phyloP scores from a whole-genome alignment of 2,113 vertebrate genomes.

The Lucifuga dentata region DNA sequence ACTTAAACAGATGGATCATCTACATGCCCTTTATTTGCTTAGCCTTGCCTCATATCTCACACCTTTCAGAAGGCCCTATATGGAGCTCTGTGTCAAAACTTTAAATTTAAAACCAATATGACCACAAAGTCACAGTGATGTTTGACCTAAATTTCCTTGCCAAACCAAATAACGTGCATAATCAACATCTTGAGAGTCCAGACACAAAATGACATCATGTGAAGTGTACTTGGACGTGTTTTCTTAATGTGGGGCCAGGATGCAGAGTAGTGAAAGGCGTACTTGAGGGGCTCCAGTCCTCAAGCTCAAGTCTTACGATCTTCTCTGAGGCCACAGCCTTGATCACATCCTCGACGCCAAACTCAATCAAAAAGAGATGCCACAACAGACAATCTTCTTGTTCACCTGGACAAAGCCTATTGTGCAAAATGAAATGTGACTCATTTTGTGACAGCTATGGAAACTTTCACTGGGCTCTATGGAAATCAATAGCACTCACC shows the following conservation, averaged over 20 bases:
- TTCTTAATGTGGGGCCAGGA: conserved; percentile 64
- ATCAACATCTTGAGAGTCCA: conserved; percentile 55
- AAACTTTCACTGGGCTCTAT: conserved; percentile 31
- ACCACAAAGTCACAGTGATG: conserved; percentile 25
- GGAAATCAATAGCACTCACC: conserved; percentile 53
- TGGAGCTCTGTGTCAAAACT: conserved; percentile 10
- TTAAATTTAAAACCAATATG: conserved; percentile 35
- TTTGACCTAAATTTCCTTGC: conserved; percentile 61
- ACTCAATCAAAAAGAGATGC: background rate
- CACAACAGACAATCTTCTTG: background rate
- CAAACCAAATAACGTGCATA: conserved; percentile 53
- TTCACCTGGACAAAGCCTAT: background rate
- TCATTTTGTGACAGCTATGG: conserved; percentile 37
- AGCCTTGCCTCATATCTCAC: background rate
- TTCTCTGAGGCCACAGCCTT: background rate
- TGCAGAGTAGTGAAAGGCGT: conserved; percentile 28
- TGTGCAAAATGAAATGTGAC: conserved; percentile 34
- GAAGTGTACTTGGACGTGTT: conserved; percentile 54
- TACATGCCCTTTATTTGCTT: background rate
- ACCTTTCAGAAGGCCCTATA: background rate
- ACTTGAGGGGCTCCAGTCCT: background rate
- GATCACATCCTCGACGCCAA: conserved; percentile 7
- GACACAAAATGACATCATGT: conserved; percentile 74
- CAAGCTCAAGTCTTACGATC: conserved; percentile 11
- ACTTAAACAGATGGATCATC: background rate